phyloP scores from a whole-genome alignment of 2,888 invertebrate genomes.

The Ischnura elegans region DNA sequence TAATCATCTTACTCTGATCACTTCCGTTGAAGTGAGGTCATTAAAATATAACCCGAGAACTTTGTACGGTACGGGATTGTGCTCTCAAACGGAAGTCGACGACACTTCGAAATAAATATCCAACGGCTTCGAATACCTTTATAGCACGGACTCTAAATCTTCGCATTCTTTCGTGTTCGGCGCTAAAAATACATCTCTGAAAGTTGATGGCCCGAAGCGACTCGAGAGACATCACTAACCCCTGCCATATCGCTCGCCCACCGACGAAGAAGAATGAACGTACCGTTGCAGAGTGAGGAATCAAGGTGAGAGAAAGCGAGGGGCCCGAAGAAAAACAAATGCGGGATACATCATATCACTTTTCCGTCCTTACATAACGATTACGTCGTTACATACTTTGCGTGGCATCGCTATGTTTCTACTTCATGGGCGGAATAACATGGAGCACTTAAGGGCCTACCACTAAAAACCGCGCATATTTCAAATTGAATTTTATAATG shows the following conservation, averaged over 20 bases:
- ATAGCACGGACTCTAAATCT: background rate
- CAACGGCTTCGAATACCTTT: background rate
- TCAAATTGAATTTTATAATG: too few species aligned
- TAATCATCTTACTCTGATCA: too few species aligned
- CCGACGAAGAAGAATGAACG: background rate
- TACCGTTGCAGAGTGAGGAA: background rate
- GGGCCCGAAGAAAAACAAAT: background rate
- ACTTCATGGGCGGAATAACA: too few species aligned
- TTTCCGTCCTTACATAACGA: conserved; percentile 15
- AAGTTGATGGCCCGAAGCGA: background rate
- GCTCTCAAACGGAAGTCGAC: background rate
- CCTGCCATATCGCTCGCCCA: background rate
- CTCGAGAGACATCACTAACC: background rate
- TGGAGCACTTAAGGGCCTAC: too few species aligned
- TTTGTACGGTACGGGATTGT: too few species aligned
- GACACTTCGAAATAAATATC: background rate
- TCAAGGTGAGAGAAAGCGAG: background rate
- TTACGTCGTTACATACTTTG: background rate
- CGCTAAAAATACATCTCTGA: background rate
- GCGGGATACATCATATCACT: background rate
- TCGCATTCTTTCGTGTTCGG: background rate
- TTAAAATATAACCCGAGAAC: too few species aligned
- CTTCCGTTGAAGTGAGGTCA: too few species aligned
- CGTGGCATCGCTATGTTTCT: background rate
- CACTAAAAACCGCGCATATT: too few species aligned